Conservation (phyloP, 2,888 invertebrate species). For the Pardosa pseudoannulata region DNA sequence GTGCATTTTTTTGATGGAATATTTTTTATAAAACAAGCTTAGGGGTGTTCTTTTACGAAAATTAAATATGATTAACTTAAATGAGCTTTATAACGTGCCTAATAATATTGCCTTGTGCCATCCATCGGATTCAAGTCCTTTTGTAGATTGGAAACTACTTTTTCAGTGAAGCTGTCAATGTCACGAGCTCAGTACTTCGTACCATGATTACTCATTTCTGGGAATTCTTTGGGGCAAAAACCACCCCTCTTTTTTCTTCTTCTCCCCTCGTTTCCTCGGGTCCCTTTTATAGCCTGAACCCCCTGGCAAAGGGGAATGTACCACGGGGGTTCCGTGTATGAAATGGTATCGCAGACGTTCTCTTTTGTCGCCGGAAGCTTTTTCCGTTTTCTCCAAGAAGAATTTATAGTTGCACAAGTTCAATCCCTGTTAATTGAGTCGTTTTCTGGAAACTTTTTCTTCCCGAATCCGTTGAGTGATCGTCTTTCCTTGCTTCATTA, state of each 20-base stretch:
- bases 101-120: too few relatives aligned
- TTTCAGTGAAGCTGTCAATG: slow-evolving; percentile 19
- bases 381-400: background rate
- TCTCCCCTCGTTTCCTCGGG: slow-evolving; percentile 8
- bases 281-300: slow-evolving; percentile 1
- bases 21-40: too few relatives aligned
- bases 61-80: too few relatives aligned
- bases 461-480: background rate
- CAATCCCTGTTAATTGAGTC: slow-evolving; percentile 54
- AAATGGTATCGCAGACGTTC: slow-evolving; percentile 50
- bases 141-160: background rate
- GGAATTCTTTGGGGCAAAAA: slow-evolving; percentile 7
- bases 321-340: background rate
- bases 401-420: background rate
- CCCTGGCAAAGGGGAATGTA: background rate
- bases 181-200: slow-evolving; percentile 14
- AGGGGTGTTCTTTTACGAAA: too few relatives aligned
- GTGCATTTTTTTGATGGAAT: too few relatives aligned
- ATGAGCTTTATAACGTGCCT: too few relatives aligned
- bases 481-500: background rate
- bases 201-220: slow-evolving; percentile 1
- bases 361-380: slow-evolving; percentile 61
- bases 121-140: too few relatives aligned
- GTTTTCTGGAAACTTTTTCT: slow-evolving; percentile 9
- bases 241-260: slow-evolving; percentile 13